These are phyloP conservation scores for Falco peregrinus DNA, from an alignment of 2,797 vertebrate genomes.

Conservation along the genomic window DNA sequence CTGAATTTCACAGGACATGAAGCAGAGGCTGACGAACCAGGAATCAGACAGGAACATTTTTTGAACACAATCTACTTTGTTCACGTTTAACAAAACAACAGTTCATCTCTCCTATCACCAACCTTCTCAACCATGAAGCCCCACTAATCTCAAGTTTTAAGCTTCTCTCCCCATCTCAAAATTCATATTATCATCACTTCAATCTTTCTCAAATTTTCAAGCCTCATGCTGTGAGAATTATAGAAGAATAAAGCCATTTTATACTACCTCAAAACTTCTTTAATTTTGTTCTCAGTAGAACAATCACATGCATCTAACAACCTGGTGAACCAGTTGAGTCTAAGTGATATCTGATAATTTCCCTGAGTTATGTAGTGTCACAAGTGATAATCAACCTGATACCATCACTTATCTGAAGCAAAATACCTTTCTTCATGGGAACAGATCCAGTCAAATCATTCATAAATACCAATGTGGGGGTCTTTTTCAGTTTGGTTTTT, in stretches of 20 bases:
- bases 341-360: neutral
- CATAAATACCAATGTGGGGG: neutral
- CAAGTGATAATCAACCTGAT: neutral
- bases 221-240: neutral
- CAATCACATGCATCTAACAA: neutral
- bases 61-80: neutral
- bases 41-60: neutral
- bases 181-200: neutral
- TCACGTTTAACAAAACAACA: neutral
- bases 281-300: neutral
- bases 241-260: neutral
- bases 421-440: neutral
- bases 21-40: neutral
- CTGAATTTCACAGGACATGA: neutral
- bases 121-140: neutral
- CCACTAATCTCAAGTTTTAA: neutral
- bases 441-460: neutral
- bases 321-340: neutral
- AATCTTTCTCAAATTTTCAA: neutral
- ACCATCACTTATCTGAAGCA: neutral
- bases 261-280: neutral
- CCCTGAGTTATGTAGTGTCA: neutral
- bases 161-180: neutral
- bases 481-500: no score
- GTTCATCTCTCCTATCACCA: neutral